These are phyloP conservation scores for Linyphia triangularis DNA, from an alignment of 2,888 invertebrate species.

Conservation along the genomic window DNA sequence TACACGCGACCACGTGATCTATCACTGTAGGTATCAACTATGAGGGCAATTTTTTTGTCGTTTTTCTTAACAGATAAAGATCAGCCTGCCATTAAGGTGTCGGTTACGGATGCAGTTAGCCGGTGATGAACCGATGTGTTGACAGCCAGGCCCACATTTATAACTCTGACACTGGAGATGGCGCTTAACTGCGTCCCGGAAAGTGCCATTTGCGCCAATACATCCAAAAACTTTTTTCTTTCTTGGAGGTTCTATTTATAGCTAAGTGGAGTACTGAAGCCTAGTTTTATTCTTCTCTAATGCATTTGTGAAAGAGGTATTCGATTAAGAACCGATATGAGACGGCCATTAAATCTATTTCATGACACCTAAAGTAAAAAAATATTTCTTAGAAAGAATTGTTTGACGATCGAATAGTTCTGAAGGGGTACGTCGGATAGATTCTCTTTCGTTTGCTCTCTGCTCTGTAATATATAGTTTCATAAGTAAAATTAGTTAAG, in stretches of 20 bases:
- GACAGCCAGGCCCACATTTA: conserved; percentile 32
- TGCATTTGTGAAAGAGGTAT: neutral
- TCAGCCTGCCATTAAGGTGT: conserved; percentile 52
- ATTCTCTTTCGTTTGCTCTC: too few species aligned
- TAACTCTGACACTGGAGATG: neutral
- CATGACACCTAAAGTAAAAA: too few species aligned
- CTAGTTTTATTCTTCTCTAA: neutral
- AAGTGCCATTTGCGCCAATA: neutral
- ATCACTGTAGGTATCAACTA: neutral
- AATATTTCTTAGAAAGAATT: too few species aligned
- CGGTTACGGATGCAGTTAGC: conserved; percentile 60
- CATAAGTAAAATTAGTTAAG: too few species aligned
- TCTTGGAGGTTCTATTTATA: conserved; percentile 7
- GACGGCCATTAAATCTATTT: too few species aligned
- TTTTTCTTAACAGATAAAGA: conserved; percentile 33
- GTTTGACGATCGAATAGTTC: too few species aligned
- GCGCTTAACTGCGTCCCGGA: conserved; percentile 18
- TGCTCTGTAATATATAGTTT: too few species aligned
- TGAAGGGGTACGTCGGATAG: too few species aligned
- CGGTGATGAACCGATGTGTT: conserved; percentile 35
- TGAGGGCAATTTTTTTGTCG: neutral
- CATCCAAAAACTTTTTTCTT: neutral
- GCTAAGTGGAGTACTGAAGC: neutral
- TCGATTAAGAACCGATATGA: too few species aligned
- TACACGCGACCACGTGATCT: neutral